Evolutionary conservation across 2,797 vertebrate genomes (phyloP), one percentile per base, ranked within the genome.

Genomic region (Amazonetta brasiliensis): DNA sequence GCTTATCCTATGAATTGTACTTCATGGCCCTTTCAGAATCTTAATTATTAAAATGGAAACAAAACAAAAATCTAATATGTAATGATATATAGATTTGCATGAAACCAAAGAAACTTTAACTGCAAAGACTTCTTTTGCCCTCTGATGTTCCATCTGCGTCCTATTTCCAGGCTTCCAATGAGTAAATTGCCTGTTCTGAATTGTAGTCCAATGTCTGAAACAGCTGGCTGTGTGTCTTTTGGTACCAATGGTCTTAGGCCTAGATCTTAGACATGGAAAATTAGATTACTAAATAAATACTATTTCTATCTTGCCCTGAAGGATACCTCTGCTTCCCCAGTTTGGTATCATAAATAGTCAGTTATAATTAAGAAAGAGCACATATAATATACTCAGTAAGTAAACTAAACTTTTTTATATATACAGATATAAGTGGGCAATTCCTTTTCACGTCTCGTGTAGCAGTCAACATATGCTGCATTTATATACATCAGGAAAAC

Each of bases 401-500:
- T 8, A 67, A 37, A 5, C 7, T 69, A 18, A 67, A 7, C 5
- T 69, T 48, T 23, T 48, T 7, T 48, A 48, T 48, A 48, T 48
- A 7, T 14, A 84, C 3, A 3, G 16, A 31, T n/a, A 30, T 35
- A 63, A 71, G 9, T 12, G 82, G 35, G 13, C 1, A 66, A 59
- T 63, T 87, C 16, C 20, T 39, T 21, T 30, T 73, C 43, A n/a
- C 2, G 1, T 59, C 39, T 78, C 80, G 22, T 0, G 2, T 5
- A 63, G 43, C 0, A 4, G 13, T n/a, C 31, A 37, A 52, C 6
- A 6, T 31, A 43, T 7, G 4, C 21, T 60, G 39, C 4, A 71
- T 84, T 74, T 76, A 6, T 2, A 22, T 31, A 23, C 0, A 0
- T 66, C 17, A 37, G 46, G 31, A 8, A 71, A n/a, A 81, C n/a